Conservation (phyloP, 2,888 invertebrate species). For the Acanthococcus lagerstroemiae region DNA sequence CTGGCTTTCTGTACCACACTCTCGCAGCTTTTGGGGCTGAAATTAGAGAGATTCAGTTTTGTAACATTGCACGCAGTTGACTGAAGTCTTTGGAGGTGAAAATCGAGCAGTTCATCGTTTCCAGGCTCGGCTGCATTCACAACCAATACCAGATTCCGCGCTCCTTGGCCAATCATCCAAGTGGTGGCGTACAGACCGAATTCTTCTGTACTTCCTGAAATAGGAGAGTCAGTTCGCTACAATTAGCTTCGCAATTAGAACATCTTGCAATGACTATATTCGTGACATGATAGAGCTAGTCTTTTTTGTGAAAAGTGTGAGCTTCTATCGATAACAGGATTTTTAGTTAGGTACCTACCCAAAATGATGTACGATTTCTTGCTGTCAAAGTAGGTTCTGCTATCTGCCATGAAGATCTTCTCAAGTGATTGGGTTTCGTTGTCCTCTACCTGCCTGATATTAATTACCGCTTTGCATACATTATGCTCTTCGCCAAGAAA, state of each 20-base stretch:
- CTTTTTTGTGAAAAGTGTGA: not conserved
- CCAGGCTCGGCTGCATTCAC: not conserved
- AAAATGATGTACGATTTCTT: slow-evolving; percentile 12
- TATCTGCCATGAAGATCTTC: slow-evolving; percentile 1
- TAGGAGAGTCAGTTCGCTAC: not conserved
- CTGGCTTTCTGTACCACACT: slow-evolving; percentile 1
- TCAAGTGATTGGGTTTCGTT: not conserved
- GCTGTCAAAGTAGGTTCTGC: slow-evolving; percentile 6
- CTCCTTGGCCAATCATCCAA: slow-evolving; percentile 17
- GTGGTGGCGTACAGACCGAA: slow-evolving; percentile 17
- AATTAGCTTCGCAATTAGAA: not conserved
- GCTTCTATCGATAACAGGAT: not conserved
- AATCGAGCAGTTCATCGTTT: not conserved
- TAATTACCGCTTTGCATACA: slow-evolving; percentile 2
- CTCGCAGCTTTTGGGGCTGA: slow-evolving; percentile 8
- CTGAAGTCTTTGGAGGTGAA: not conserved
- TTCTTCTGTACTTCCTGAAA: not conserved
- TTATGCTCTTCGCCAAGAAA: not conserved
- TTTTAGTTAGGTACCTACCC: slow-evolving; percentile 1
- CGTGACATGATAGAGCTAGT: not conserved
- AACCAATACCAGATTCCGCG: not conserved
- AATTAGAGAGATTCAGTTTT: not conserved
- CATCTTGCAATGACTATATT: not conserved
- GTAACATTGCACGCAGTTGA: not conserved
- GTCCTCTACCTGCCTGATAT: slow-evolving; percentile 1